Conservation (phyloP, 1,140 invertebrate species). For the Sminthurides bifidus region DNA sequence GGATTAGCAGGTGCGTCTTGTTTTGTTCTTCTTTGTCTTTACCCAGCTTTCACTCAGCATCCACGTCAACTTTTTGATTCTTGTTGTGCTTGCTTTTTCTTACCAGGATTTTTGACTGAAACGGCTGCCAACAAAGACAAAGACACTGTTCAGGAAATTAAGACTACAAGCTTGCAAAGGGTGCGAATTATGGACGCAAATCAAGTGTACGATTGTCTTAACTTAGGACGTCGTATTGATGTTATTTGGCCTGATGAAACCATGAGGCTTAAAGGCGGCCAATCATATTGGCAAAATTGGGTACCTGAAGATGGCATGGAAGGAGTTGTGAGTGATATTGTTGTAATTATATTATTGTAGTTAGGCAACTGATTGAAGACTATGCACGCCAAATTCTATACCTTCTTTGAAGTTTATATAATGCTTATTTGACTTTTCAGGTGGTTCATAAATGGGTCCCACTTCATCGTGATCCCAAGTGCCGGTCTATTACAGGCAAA, state of each 20-base stretch:
- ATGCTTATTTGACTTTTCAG: too few species aligned
- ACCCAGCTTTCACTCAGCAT: neutral
- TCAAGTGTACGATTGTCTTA: slow-evolving; percentile 78
- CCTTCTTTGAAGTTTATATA: too few species aligned
- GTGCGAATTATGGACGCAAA: slow-evolving; percentile 53
- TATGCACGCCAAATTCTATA: neutral
- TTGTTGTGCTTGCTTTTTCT: too few species aligned
- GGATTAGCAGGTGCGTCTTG: slow-evolving; percentile 56
- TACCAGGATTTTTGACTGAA: slow-evolving; percentile 26
- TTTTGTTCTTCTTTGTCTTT: neutral
- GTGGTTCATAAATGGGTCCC: slow-evolving; percentile 86
- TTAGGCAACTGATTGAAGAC: neutral
- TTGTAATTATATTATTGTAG: neutral
- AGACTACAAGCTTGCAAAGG: slow-evolving; percentile 30
- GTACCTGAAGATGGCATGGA: slow-evolving; percentile 79
- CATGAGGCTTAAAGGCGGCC: slow-evolving; percentile 69
- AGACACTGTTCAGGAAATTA: slow-evolving; percentile 16
- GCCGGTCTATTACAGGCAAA: slow-evolving; percentile 77
- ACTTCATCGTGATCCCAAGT: slow-evolving; percentile 68
- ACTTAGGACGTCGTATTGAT: slow-evolving; percentile 67
- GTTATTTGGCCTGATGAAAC: slow-evolving; percentile 75
- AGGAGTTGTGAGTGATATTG: slow-evolving; percentile 48
- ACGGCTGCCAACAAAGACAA: slow-evolving; percentile 28
- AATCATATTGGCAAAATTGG: slow-evolving; percentile 80
- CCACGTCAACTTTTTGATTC: too few species aligned